Conservation (phyloP, 2,113 vertebrate genomes). For the Myrmophylax atrothorax region DNA sequence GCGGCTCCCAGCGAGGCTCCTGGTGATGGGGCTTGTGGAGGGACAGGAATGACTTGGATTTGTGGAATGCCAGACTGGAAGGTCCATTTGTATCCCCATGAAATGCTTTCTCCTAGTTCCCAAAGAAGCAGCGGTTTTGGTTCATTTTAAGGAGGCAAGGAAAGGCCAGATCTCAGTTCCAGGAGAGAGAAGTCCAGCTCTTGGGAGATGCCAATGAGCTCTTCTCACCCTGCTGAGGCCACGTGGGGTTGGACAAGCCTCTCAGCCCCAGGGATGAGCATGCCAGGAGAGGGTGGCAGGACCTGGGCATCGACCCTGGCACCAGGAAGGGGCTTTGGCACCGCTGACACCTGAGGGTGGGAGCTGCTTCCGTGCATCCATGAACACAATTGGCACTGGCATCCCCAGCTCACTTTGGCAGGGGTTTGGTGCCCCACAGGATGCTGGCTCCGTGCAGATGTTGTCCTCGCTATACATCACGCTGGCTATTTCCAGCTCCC, state of each 20-base stretch:
- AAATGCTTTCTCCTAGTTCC: neutral
- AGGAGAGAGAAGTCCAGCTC: neutral
- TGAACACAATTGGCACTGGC: rapidly evolving
- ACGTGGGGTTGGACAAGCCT: rapidly evolving
- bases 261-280: neutral
- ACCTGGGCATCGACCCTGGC: neutral
- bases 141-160: neutral
- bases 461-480: neutral
- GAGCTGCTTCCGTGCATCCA: neutral
- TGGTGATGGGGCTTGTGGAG: neutral
- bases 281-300: neutral
- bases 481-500: constrained; percentile 2
- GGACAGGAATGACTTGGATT: neutral
- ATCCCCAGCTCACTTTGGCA: neutral
- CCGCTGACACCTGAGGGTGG: neutral
- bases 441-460: neutral
- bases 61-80: neutral
- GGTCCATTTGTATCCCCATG: rapidly evolving
- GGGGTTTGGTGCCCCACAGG: neutral
- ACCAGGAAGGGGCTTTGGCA: neutral
- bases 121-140: rapidly evolving
- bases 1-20: neutral
- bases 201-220: neutral
- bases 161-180: neutral
- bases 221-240: neutral